Evolutionary conservation across 2,888 invertebrate genomes (phyloP).

Genomic region (Meiosimyza decipiens): DNA sequence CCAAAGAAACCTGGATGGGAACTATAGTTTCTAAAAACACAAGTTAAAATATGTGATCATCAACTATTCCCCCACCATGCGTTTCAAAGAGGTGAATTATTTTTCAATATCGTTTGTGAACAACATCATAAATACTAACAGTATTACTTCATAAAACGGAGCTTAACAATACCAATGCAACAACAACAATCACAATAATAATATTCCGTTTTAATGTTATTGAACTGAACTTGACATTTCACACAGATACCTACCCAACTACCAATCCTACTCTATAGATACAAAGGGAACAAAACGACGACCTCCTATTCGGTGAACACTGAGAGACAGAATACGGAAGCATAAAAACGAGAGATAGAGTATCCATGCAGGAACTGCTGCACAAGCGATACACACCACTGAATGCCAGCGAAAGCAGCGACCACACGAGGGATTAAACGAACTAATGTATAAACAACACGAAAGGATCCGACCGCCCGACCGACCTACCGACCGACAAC

Average conservation of each 20-base stretch:
- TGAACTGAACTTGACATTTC: slow-evolving; percentile 66
- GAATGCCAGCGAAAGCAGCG: background rate
- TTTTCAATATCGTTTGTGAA: no score
- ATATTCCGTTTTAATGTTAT: slow-evolving; percentile 54
- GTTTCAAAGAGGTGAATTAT: no score
- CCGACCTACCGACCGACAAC: background rate
- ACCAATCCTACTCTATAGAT: background rate
- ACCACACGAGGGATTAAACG: background rate
- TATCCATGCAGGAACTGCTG: background rate
- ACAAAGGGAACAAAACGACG: slow-evolving; percentile 5
- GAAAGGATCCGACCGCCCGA: no score
- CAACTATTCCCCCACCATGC: no score
- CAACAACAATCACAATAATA: background rate
- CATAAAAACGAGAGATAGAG: no score
- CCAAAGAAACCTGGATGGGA: background rate
- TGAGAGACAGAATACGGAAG: no score
- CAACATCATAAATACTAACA: no score
- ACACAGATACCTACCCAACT: slow-evolving; percentile 40
- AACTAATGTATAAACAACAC: background rate
- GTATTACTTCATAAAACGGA: slow-evolving; percentile 11
- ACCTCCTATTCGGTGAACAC: background rate
- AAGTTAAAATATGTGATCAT: no score
- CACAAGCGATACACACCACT: slow-evolving; percentile 5
- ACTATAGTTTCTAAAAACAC: no score
- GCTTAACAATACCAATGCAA: slow-evolving; percentile 12